Conservation (phyloP, 2,113 vertebrate species). For the Brachionichthys hirsutus region DNA sequence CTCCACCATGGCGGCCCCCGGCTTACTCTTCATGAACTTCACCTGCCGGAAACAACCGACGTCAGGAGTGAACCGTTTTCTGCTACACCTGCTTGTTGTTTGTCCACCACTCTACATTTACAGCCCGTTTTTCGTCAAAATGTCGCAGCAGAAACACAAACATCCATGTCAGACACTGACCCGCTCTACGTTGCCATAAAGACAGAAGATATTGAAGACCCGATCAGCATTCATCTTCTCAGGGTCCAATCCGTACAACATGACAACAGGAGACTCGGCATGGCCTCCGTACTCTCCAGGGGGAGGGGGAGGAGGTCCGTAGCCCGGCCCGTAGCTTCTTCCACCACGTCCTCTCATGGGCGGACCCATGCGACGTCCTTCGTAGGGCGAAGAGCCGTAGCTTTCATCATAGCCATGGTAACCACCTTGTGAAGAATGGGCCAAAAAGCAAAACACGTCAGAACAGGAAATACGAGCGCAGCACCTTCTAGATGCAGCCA, state of each 20-base stretch:
- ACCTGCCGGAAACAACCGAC: slow-evolving; percentile 69
- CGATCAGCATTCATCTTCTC: slow-evolving; percentile 90
- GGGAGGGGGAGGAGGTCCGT: slow-evolving; percentile 86
- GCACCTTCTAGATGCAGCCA: background rate
- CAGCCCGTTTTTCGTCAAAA: no score
- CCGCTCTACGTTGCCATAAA: slow-evolving; percentile 94
- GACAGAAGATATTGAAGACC: slow-evolving; percentile 93
- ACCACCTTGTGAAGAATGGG: slow-evolving; percentile 76
- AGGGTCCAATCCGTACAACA: slow-evolving; percentile 90
- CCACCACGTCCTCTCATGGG: slow-evolving; percentile 84
- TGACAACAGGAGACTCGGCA: slow-evolving; percentile 89
- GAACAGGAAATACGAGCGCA: background rate
- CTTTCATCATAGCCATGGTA: slow-evolving; percentile 91
- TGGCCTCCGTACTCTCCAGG: slow-evolving; percentile 87
- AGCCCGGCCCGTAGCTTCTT: slow-evolving; percentile 75
- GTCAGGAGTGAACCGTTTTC: background rate
- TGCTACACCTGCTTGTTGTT: background rate
- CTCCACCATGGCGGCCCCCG: slow-evolving; percentile 93
- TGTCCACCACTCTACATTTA: no score
- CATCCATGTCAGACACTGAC: slow-evolving; percentile 61
- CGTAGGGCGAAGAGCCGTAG: slow-evolving; percentile 86
- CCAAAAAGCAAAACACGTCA: background rate
- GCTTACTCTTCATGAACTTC: slow-evolving; percentile 98
- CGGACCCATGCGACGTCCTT: slow-evolving; percentile 89
- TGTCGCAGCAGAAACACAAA: no score